Evolutionary conservation across 2,888 invertebrate genomes (phyloP).

Genomic region (Cephus nigrinus): DNA sequence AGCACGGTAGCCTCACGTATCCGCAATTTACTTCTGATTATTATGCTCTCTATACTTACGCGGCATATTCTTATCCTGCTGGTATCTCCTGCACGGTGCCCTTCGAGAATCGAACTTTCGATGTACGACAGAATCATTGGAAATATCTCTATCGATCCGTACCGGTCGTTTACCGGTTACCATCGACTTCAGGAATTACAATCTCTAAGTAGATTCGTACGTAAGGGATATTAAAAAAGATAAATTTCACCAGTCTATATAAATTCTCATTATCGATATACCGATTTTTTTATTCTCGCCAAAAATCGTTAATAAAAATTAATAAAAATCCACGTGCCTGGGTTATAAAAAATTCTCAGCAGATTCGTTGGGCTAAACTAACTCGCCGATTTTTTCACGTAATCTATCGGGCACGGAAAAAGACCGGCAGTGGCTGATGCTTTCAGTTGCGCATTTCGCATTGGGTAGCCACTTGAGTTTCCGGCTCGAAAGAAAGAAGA

Average conservation of each 20-base stretch:
- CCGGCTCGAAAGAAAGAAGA: slow-evolving; percentile 27
- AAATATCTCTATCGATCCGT: neutral
- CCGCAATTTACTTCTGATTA: slow-evolving; percentile 65
- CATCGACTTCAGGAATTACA: neutral
- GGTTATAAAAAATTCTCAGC: neutral
- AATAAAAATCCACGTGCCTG: neutral
- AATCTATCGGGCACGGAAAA: neutral
- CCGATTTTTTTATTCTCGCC: neutral
- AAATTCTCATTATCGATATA: neutral
- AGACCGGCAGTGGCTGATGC: neutral
- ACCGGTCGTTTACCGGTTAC: neutral
- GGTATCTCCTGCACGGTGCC: neutral
- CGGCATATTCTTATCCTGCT: slow-evolving; percentile 31
- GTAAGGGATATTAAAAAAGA: neutral
- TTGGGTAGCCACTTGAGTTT: slow-evolving; percentile 35
- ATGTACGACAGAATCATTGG: neutral
- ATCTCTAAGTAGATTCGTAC: neutral
- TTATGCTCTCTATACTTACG: slow-evolving; percentile 61
- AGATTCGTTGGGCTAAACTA: neutral
- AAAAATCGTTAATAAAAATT: neutral
- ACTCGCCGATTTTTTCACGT: neutral
- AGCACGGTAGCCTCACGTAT: slow-evolving; percentile 66
- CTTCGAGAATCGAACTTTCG: neutral
- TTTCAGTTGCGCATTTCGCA: slow-evolving; percentile 7
- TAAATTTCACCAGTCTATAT: too few species aligned